Evolutionary conservation across 2,888 invertebrate species (phyloP).

Genomic region (Tipula confusa): DNA sequence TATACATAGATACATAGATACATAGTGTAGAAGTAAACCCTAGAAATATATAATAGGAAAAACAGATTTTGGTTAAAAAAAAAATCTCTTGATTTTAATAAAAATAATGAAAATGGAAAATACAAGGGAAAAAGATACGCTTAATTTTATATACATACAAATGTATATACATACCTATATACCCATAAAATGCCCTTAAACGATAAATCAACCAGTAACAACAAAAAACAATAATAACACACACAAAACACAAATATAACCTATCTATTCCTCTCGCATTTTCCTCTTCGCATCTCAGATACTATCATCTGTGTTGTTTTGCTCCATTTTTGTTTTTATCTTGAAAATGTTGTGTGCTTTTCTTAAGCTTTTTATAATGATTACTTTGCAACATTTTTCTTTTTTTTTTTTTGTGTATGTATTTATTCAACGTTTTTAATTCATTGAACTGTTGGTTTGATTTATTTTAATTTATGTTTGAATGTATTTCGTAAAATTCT

Average conservation of each 20-base stretch:
- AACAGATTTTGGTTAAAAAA: slow-evolving; percentile 13
- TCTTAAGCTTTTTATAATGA: slow-evolving; percentile 25
- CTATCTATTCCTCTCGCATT: not conserved
- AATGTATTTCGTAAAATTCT: not conserved
- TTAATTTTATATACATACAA: not conserved
- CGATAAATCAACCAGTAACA: slow-evolving; percentile 25
- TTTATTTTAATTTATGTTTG: not conserved
- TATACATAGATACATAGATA: no score
- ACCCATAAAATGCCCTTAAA: not conserved
- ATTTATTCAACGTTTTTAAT: not conserved
- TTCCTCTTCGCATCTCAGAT: not conserved
- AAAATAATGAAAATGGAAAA: slow-evolving; percentile 20
- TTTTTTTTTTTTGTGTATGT: not conserved
- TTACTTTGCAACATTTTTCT: slow-evolving; percentile 7
- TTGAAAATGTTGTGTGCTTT: slow-evolving; percentile 4
- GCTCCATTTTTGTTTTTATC: not conserved
- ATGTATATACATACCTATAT: not conserved
- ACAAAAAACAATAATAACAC: not conserved
- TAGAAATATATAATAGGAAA: not conserved
- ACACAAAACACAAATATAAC: not conserved
- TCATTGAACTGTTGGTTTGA: not conserved
- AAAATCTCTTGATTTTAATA: not conserved
- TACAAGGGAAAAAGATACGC: not conserved
- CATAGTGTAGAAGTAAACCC: not conserved
- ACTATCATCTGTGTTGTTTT: not conserved